Conservation (phyloP, 2,888 invertebrate species). For the Lasioglossum morio region DNA sequence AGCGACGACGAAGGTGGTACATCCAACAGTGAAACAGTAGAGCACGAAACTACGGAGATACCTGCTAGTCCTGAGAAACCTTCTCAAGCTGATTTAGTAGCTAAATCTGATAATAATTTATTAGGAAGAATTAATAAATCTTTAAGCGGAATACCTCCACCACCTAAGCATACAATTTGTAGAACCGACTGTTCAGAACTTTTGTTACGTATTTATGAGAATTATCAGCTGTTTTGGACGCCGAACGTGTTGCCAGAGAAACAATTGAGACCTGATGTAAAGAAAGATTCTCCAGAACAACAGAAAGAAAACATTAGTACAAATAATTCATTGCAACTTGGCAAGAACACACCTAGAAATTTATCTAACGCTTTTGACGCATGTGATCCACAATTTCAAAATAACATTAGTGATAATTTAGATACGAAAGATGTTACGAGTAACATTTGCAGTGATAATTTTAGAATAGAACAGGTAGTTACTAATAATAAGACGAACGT, state of each 20-base stretch:
- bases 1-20: constrained; percentile 78
- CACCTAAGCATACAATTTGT: constrained; percentile 90
- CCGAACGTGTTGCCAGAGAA: constrained; percentile 34
- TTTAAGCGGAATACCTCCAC: constrained; percentile 90
- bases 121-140: constrained; percentile 86
- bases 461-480: constrained; percentile 42
- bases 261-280: constrained; percentile 31
- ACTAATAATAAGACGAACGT: constrained; percentile 40
- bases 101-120: constrained; percentile 82
- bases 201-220: constrained; percentile 87
- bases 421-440: constrained; percentile 23
- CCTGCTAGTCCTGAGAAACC: constrained; percentile 64
- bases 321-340: constrained; percentile 63
- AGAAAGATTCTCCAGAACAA: constrained; percentile 33
- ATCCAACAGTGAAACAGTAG: constrained; percentile 40
- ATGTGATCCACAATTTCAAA: constrained; percentile 70
- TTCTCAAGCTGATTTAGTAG: constrained; percentile 75
- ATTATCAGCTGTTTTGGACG: constrained; percentile 86
- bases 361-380: constrained; percentile 78
- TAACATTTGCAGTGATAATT: constrained; percentile 41
- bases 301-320: constrained; percentile 51
- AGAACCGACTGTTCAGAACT: constrained; percentile 89
- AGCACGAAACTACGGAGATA: constrained; percentile 8
- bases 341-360: constrained; percentile 73
- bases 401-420: constrained; percentile 45